Evolutionary conservation across 2,888 invertebrate species (phyloP), one percentile per base, ranked within the genome.

Genomic region (Ormyrus labotus): DNA sequence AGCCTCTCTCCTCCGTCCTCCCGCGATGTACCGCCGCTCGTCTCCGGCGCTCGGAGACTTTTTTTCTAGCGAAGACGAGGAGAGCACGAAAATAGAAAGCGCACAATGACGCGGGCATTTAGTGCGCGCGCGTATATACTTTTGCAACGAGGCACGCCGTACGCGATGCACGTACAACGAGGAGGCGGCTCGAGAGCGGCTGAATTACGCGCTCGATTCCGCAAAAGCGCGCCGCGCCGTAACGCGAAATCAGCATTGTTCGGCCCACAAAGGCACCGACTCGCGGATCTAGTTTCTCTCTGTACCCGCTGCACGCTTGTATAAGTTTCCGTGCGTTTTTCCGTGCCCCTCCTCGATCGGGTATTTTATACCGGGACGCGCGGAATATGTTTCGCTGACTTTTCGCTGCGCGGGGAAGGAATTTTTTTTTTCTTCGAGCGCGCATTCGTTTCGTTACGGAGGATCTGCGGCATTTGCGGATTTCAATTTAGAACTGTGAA

Each of bases 131-230:
- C 53, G 34, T 10, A 0, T 8, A 19, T 13, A n/a, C n/a, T 13
- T 10, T 3, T n/a, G 9, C 34, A 34, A 47, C 47, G 11, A 13
- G 50, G 7, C 3, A n/a, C 5, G 34, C 19, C 19, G 53, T 19
- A 67, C 51, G 10, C 50, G 50, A 10, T 4, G n/a, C 13, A 19
- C 13, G 61, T 47, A 61, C 47, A 60, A 71, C 58, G 65, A 77
- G 70, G 58, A 67, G 48, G 8, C 34, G 34, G 3, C 72, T 72
- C 60, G 34, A 72, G 34, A 34, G 34, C 34, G 34, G 60, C 72
- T 72, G 72, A 78, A 78, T 72, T 67, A 61, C 64, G 67, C 64
- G 67, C 64, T 67, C 53, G 53, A 65, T 69, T 76, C 69, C 55
- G 63, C 13, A 6, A 61, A 76, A 61, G 68, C 60, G 55, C 58